Evolutionary conservation across 2,797 vertebrate genomes (phyloP).

Genomic region (Pangasius djambal): DNA sequence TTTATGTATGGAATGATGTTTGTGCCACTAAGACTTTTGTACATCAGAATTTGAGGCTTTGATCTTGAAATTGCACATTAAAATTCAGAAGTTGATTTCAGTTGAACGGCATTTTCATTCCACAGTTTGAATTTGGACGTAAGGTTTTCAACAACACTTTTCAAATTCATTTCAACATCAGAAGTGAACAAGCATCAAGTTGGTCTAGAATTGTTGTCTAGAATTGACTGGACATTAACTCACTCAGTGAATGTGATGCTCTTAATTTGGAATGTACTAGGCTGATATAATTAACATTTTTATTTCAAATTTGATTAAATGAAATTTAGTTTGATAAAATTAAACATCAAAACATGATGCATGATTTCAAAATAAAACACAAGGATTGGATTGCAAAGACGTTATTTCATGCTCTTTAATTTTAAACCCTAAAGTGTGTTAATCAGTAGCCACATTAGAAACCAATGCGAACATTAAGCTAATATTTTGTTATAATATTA

Average conservation of each 20-base stretch:
- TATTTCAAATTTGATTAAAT: background rate
- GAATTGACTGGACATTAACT: background rate
- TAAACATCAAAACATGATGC: background rate
- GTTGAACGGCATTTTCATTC: background rate
- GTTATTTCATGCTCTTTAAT: background rate
- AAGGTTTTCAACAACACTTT: background rate
- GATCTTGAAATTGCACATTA: background rate
- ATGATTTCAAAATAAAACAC: background rate
- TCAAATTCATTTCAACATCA: background rate
- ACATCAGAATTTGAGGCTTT: background rate
- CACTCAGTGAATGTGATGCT: background rate
- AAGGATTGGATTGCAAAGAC: background rate
- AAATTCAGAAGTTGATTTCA: background rate
- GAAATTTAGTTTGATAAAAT: background rate
- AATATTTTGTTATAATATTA: background rate
- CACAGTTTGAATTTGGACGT: background rate
- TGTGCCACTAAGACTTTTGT: background rate
- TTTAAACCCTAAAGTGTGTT: background rate
- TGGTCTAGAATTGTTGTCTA: background rate
- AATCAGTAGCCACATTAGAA: background rate
- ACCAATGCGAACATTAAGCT: background rate
- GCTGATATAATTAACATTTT: background rate
- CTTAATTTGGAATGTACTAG: background rate
- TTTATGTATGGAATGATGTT: background rate
- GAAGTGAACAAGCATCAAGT: background rate